Base-by-base conservation (phyloP, 2,888 invertebrate genomes). In the Lucinisca nassula region DNA sequence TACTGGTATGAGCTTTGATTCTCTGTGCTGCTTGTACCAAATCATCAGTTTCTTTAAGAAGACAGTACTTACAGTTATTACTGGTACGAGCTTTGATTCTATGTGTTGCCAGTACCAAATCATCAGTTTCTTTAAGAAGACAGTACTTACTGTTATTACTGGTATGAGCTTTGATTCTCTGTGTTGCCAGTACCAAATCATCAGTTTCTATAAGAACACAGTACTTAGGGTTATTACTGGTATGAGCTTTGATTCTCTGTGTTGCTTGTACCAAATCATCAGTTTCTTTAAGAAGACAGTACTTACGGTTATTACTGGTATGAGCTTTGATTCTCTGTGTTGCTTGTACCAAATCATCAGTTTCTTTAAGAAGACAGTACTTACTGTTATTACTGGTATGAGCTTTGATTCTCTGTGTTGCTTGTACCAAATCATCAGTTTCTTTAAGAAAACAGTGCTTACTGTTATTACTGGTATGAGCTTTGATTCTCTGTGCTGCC, bases 201-300 rank as follows among this genome's bases (percentile, higher is more conserved):
- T 95, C 95, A 12, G 89, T 91, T 30, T 90, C 83, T 8, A 90
- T n/a, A n/a, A n/a, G n/a, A n/a, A n/a, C n/a, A n/a, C n/a, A 14
- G 4, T 8, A 67, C 67, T 35, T 67, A 67, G 35, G 32, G 24
- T 35, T 67, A 24, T 35, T 35, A 35, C 6, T 3, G 4, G 24
- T 35, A 17, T 67, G 67, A 21, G 79, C 37, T 77, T 88, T 84
- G 12, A 95, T 89, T 74, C 90, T 92, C 14, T 90, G 51, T 14
- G 92, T 93, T 45, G 95, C 92, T 27, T 91, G 91, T 6, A 91
- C 89, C 0, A 94, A 84, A 24, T 95, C 95, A 91, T 95, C 95
- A 12, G 89, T 91, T 30, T 90, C 83, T 8, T n/a, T n/a, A n/a
- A n/a, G n/a, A n/a, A n/a, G n/a, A n/a, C n/a, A 14, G 4, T 8